Evolutionary conservation across 2,113 vertebrate genomes (phyloP).

Genomic region (Seriola aureovittata): DNA sequence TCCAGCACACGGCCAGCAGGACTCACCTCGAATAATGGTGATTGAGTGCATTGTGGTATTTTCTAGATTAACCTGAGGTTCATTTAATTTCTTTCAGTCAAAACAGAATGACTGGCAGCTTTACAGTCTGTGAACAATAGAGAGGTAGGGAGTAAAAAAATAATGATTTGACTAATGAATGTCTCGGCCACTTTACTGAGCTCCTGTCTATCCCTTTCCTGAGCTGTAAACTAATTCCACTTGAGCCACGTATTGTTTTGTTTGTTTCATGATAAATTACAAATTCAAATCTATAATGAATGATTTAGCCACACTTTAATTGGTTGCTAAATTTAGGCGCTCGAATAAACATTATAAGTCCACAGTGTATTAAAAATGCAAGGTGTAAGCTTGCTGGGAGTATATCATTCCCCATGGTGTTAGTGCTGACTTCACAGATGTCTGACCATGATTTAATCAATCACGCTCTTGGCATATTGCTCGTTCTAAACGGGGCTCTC

Average conservation of each 20-base stretch:
- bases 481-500: constrained; percentile 56
- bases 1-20: constrained; percentile 29
- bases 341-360: constrained; percentile 26
- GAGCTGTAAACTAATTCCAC: constrained; percentile 54
- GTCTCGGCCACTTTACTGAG: constrained; percentile 11
- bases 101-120: constrained; percentile 53
- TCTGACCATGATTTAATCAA: constrained; percentile 74
- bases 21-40: constrained; percentile 41
- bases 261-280: constrained; percentile 58
- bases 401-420: constrained; percentile 59
- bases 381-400: constrained; percentile 57
- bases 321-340: constrained; percentile 69
- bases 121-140: constrained; percentile 21
- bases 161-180: constrained; percentile 34
- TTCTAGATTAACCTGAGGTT: constrained; percentile 64
- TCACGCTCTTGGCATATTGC: constrained; percentile 58
- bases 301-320: constrained; percentile 61
- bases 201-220: constrained; percentile 15
- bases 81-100: constrained; percentile 57
- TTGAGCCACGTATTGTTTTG: constrained; percentile 45
- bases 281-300: constrained; percentile 53
- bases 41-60: constrained; percentile 50
- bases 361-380: constrained; percentile 59
- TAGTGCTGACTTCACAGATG: constrained; percentile 76
- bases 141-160: constrained; percentile 12